Conservation (phyloP, 2,113 vertebrate genomes). For the Phyllopteryx taeniolatus region DNA sequence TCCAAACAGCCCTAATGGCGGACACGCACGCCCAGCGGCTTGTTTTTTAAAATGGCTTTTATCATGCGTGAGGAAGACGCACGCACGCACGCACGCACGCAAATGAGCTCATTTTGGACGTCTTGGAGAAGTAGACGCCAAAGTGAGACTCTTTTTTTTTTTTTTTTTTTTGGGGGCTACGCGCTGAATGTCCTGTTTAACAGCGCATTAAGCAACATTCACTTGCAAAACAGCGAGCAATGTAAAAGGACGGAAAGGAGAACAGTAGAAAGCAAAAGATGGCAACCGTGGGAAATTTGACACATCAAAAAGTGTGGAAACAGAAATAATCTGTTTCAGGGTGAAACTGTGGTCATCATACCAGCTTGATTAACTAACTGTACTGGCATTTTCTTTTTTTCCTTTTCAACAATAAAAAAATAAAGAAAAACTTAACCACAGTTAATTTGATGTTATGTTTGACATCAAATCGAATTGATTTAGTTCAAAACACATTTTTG, state of each 20-base stretch:
- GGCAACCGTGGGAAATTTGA: neutral
- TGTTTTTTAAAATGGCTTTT: conserved; percentile 60
- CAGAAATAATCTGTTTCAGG: neutral
- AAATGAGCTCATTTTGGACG: conserved; percentile 47
- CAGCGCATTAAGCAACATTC: neutral
- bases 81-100: too few relatives aligned
- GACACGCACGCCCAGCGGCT: conserved; percentile 58
- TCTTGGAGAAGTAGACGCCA: conserved; percentile 1
- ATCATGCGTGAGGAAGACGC: conserved; percentile 21
- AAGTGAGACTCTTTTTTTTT: conserved; percentile 5
- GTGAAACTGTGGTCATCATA: neutral
- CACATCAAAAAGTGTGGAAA: neutral
- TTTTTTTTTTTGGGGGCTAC: neutral
- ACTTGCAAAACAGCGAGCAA: neutral
- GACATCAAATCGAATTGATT: neutral
- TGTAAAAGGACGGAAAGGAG: neutral
- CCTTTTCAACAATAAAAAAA: too few relatives aligned
- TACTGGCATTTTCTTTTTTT: neutral
- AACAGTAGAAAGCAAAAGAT: neutral
- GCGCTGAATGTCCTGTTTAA: neutral
- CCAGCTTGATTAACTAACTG: neutral
- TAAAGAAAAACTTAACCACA: neutral
- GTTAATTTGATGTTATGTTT: neutral
- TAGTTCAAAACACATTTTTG: too few relatives aligned
- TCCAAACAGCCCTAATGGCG: conserved; percentile 65